Conservation (phyloP, 2,888 invertebrate species). For the Trisateles emortualis region DNA sequence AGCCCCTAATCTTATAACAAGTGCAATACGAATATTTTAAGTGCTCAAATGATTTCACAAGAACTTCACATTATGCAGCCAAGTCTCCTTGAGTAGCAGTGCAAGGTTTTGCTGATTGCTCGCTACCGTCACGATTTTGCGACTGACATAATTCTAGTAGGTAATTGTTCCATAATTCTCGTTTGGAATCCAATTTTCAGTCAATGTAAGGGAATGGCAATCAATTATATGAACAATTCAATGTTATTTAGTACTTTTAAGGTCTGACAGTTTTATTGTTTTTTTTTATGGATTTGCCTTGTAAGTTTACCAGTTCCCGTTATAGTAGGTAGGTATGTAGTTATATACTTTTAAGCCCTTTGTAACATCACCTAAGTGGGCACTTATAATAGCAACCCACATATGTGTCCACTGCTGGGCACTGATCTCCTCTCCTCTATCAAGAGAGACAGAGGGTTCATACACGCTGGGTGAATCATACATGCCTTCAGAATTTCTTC, state of each 20-base stretch:
- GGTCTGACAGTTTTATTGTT: neutral
- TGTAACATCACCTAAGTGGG: too few species aligned
- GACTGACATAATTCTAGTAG: slow-evolving; percentile 24
- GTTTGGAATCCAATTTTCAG: neutral
- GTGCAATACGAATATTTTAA: neutral
- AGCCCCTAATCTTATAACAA: neutral
- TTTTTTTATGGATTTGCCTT: too few species aligned
- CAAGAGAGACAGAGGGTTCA: too few species aligned
- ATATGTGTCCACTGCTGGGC: too few species aligned
- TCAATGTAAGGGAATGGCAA: neutral
- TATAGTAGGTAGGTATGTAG: too few species aligned
- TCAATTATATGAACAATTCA: slow-evolving; percentile 7
- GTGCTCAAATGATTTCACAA: slow-evolving; percentile 27
- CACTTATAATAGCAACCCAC: too few species aligned
- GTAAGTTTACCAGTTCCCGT: too few species aligned
- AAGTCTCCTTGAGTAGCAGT: slow-evolving; percentile 44
- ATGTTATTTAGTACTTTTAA: slow-evolving; percentile 4
- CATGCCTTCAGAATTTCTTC: too few species aligned
- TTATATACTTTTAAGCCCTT: too few species aligned
- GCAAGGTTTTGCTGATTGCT: slow-evolving; percentile 45
- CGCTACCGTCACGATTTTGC: slow-evolving; percentile 42
- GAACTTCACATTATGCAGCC: slow-evolving; percentile 15
- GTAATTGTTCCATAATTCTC: slow-evolving; percentile 22
- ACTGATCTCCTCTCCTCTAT: too few species aligned
- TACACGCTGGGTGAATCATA: too few species aligned